Base-by-base conservation (phyloP, 1,140 invertebrate species). In the Lepidotrigona ventralis region DNA sequence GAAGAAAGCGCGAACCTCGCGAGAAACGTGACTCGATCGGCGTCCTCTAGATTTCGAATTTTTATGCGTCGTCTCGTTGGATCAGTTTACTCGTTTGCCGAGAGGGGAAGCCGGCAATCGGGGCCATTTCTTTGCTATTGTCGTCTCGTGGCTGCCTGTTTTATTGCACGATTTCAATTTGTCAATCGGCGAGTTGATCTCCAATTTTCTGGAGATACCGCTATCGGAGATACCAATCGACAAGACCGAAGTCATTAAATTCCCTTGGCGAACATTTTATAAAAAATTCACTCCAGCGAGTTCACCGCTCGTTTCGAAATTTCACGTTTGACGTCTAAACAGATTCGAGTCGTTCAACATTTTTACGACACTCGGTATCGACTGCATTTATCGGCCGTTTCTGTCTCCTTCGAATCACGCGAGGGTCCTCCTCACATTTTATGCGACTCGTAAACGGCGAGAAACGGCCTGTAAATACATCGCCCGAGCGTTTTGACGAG, bases 251-350 rank as follows among this genome's bases (percentile, higher is more conserved):
- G 9, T 46, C 6, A 46, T 8, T 46, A 39, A 39, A 39, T 39
- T 39, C 39, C 39, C 6, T 5, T 39, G 39, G 39, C 39, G 4
- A 39, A 39, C 39, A 39, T 39, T 6, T 33, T 33, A 2, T 39
- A 39, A 39, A 39, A 39, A 8, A 39, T 39, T 6, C 39, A 39
- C 39, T 39, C 4, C 39, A 39, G 58, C 58, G 23, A 60, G 12
- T 60, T 23, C 58, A 12, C 23, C 23, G 58, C 1, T 60, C 23
- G 33, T 51, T 77, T 60, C 63, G 11, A 76, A 86, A 77, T 60
- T 77, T 81, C 23, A 21, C 46, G 46, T 86, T 86, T 87, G 58
- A 76, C 81, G 72, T 63, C 56, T 12, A 17, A 19, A 17, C 14
- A 26, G 19, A 39, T 68, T 29, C 33, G 17, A 76, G 19, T 21